Base-by-base conservation (phyloP, 2,888 invertebrate genomes). In the Brenthis hecate region DNA sequence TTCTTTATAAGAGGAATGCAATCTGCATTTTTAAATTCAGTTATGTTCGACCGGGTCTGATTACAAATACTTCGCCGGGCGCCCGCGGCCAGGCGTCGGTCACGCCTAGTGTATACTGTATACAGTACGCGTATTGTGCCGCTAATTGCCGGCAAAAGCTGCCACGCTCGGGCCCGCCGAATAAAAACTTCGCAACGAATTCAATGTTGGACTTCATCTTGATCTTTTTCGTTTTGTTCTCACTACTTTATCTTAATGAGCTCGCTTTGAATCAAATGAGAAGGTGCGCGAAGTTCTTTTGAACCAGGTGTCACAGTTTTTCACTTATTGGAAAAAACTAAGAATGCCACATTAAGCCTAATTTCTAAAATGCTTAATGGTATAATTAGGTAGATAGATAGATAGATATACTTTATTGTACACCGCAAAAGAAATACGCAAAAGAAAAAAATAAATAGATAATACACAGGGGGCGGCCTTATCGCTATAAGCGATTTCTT, bases 241-340 rank as follows among this genome's bases (percentile, higher is more conserved):
- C 2, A 62, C 58, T 60, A 51, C 61, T 53, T 51, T 53, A 62
- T 51, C 53, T 62, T 62, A 62, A 62, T 62, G 61, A 62, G 61
- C 36, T 62, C 61, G 61, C 61, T 62, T 53, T 62, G 53, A 51
- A 36, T 62, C 32, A 51, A 32, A 53, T 6, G 50, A 32, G 53
- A 53, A 32, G 13, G 14, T 32, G 51, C 28, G n/a, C 13, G 50
- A 50, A 16, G 32, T 50, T 16, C 16, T 19, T 36, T 53, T 36
- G 16, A 43, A 13, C 13, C 36, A 53, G 32, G 60, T 47, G 8
- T 36, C 16, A 32, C 48, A 48, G 0, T 19, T 58, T 23, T 47
- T n/a, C 14, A 8, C 28, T 60, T 60, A n/a, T 60, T 57, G 47
- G 57, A 23, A 23, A 57, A 16, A 23, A 6, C 43, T 6, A 13